phyloP scores from a whole-genome alignment of 1,140 invertebrate genomes.

The Cydia strobilella region DNA sequence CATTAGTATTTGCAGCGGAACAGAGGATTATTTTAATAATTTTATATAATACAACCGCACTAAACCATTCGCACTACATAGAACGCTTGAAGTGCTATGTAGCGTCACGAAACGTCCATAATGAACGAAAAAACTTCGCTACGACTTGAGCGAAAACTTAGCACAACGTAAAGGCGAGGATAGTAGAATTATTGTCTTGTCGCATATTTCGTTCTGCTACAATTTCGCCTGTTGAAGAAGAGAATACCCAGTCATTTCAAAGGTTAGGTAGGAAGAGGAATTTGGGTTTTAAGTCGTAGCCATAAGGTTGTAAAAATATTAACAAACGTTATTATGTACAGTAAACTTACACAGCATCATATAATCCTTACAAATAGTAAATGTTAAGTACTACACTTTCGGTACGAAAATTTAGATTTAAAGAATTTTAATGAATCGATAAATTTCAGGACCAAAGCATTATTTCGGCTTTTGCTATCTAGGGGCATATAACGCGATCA shows the following conservation, averaged over 20 bases:
- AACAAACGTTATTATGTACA: slow-evolving; percentile 26
- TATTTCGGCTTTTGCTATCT: slow-evolving; percentile 22
- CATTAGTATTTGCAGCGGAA: not conserved
- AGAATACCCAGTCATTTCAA: not conserved
- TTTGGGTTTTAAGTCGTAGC: slow-evolving; percentile 5
- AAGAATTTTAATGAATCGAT: slow-evolving; percentile 14
- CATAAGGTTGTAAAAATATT: slow-evolving; percentile 6
- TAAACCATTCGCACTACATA: not conserved
- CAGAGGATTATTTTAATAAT: slow-evolving; percentile 18
- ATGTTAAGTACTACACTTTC: slow-evolving; percentile 14
- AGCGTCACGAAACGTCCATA: slow-evolving; percentile 3
- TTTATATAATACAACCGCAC: slow-evolving; percentile 14
- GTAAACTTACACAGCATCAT: slow-evolving; percentile 21
- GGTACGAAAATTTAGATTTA: slow-evolving; percentile 14
- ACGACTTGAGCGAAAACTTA: not conserved
- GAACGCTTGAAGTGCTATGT: slow-evolving; percentile 13
- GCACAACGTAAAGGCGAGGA: not conserved
- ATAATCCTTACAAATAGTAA: slow-evolving; percentile 22
- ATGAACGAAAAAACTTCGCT: not conserved
- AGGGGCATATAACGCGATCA: slow-evolving; percentile 7
- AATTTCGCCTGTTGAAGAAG: not conserved
- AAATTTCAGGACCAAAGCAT: slow-evolving; percentile 29
- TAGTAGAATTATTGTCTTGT: not conserved
- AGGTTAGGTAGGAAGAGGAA: not conserved
- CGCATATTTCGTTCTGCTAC: not conserved